These are phyloP conservation scores for Pelecanus crispus DNA, from an alignment of 2,113 vertebrate species.

Conservation along the genomic window DNA sequence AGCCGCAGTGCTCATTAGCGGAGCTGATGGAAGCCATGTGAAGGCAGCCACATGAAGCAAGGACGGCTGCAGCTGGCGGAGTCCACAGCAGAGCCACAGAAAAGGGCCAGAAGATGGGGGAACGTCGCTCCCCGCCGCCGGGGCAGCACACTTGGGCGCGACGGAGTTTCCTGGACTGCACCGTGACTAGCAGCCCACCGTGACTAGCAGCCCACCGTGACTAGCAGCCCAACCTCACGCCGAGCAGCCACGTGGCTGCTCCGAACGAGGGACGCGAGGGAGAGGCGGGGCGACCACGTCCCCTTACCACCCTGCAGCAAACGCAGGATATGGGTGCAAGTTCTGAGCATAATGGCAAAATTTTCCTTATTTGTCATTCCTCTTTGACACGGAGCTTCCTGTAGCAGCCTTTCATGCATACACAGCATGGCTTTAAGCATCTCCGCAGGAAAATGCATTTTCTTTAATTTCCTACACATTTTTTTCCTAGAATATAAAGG, in stretches of 20 bases:
- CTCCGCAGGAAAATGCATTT: neutral
- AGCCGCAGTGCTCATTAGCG: rapidly evolving
- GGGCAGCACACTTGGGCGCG: neutral
- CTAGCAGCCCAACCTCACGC: neutral
- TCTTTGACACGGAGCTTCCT: neutral
- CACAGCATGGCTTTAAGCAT: neutral
- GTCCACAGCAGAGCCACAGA: neutral
- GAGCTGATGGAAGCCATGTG: neutral
- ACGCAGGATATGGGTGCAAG: neutral
- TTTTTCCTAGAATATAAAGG: neutral
- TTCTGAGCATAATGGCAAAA: neutral
- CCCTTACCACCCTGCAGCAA: neutral
- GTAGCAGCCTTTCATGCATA: neutral
- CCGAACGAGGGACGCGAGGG: rapidly evolving
- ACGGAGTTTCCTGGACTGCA: neutral
- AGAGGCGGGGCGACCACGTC: neutral
- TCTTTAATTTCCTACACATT: neutral
- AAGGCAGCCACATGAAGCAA: neutral
- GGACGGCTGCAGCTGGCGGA: neutral
- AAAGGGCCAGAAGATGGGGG: too few species aligned
- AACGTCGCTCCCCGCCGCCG: neutral
- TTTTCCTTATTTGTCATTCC: neutral
- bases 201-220: too few species aligned
- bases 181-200: neutral
- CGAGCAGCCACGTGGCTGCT: neutral